These are phyloP conservation scores for Eptatretus atami DNA, from an alignment of 2,797 vertebrate genomes.

Conservation along the genomic window DNA sequence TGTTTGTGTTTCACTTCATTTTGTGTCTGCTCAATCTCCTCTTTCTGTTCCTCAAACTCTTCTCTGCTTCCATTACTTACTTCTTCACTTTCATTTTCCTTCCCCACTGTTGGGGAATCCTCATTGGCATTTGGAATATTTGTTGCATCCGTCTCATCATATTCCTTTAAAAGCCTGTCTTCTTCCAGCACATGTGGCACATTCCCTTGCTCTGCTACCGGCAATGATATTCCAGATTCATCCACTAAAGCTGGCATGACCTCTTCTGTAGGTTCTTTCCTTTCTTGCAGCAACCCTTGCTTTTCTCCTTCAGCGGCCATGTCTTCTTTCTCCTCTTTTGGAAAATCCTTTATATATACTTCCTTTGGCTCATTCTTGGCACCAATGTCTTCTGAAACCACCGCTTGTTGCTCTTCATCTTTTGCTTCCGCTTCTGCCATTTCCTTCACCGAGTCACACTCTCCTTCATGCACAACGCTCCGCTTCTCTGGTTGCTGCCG, in stretches of 20 bases:
- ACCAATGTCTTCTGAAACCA: conserved; percentile 7
- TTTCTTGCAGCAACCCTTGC: conserved; percentile 19
- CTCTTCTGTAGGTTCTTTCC: conserved; percentile 6
- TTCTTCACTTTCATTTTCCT: too few species aligned
- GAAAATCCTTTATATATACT: conserved; percentile 2
- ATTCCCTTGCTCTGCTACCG: neutral
- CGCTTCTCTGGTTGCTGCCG: conserved; percentile 13
- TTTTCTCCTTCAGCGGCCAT: conserved; percentile 16
- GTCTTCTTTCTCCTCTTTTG: conserved; percentile 4
- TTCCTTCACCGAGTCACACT: conserved; percentile 6
- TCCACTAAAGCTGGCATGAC: conserved; percentile 10
- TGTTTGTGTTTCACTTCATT: neutral
- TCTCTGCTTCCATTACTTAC: neutral
- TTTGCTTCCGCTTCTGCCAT: conserved; percentile 8
- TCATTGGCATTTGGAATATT: too few species aligned
- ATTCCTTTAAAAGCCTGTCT: neutral
- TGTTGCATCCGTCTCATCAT: neutral
- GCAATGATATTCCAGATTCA: neutral
- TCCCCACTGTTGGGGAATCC: too few species aligned
- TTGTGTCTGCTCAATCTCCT: neutral
- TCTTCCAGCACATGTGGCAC: neutral
- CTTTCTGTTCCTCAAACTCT: neutral
- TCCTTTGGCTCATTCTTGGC: neutral
- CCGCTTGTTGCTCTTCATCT: conserved; percentile 13
- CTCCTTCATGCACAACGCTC: conserved; percentile 5